Base-by-base conservation (phyloP, 2,797 vertebrate species). In the Epinephelus awoara region DNA sequence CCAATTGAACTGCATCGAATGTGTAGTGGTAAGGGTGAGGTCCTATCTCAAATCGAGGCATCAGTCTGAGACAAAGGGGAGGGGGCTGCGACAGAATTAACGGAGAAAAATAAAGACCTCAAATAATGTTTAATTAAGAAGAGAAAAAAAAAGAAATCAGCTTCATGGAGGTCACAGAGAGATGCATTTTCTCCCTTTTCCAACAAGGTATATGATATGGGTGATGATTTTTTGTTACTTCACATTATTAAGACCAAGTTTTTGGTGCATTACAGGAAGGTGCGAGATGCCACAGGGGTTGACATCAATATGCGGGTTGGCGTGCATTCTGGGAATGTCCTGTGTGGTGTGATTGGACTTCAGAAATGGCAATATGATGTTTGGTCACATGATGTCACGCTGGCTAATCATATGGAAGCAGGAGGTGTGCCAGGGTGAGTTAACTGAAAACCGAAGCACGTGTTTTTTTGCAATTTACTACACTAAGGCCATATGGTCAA, bases 341-440 rank as follows among this genome's bases (percentile, higher is more conserved):
- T 98, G 25, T 98, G 97, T 11, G 97, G 97, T 0, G 97, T 98
- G 7, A 98, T 98, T 12, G 97, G 97, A 27, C 95, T 98, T 62
- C 97, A 98, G 93, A 98, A 98, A 89, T 98, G 97, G 97, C 97
- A 98, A 74, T 98, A 98, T 0, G 97, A 98, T 21, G 97, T 98
- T 15, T 98, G 97, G 97, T 98, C 97, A 61, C 97, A 98, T 55
- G 97, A 98, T 21, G 97, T 98, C 49, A 98, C 97, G 3, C 88
- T 98, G 87, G 97, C 97, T 89, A 98, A 98, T 86, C 97, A 98
- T 79, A 98, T 98, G 97, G 97, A 98, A 84, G 97, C 97, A 72
- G 97, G 97, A 67, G 97, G 97, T 71, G 96, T 98, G 14, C 97
- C 97, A 4, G 97, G 97, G 97, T 98, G 93, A 96, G 97, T 70